These are phyloP conservation scores for Archips xylosteana DNA, from an alignment of 2,888 invertebrate genomes.

Conservation along the genomic window DNA sequence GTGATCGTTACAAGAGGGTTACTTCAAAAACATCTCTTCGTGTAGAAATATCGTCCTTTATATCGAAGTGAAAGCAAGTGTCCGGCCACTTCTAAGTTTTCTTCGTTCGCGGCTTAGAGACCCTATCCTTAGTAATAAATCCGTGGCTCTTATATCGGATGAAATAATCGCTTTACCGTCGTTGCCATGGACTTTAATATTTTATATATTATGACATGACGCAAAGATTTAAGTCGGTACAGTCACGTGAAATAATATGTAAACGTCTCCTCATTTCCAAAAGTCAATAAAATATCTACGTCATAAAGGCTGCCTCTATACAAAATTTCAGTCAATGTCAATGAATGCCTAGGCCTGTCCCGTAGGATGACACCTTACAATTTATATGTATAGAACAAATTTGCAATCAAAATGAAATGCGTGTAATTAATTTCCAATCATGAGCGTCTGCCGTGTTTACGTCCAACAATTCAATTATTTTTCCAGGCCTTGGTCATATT, in stretches of 20 bases:
- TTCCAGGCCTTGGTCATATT: slow-evolving; percentile 2
- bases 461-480: slow-evolving; percentile 9
- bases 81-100: slow-evolving; percentile 20
- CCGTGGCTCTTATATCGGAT: slow-evolving; percentile 11
- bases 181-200: neutral
- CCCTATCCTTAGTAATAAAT: slow-evolving; percentile 16
- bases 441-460: neutral
- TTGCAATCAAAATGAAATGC: neutral
- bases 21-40: neutral
- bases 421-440: neutral
- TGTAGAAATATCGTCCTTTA: neutral
- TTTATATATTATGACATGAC: neutral
- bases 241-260: too few species aligned
- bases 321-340: too few species aligned
- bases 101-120: slow-evolving; percentile 2
- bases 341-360: too few species aligned
- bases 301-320: too few species aligned
- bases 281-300: too few species aligned
- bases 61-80: neutral
- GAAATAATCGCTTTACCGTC: slow-evolving; percentile 6
- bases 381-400: neutral
- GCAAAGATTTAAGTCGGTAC: neutral
- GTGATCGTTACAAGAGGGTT: neutral
- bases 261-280: too few species aligned
- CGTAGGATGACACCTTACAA: too few species aligned